Percentiles rank a stretch among this genome's conserved stretches.
Evolutionary conservation across 2,888 invertebrate genomes (phyloP).

Genomic region (Matsumyia berberina): DNA sequence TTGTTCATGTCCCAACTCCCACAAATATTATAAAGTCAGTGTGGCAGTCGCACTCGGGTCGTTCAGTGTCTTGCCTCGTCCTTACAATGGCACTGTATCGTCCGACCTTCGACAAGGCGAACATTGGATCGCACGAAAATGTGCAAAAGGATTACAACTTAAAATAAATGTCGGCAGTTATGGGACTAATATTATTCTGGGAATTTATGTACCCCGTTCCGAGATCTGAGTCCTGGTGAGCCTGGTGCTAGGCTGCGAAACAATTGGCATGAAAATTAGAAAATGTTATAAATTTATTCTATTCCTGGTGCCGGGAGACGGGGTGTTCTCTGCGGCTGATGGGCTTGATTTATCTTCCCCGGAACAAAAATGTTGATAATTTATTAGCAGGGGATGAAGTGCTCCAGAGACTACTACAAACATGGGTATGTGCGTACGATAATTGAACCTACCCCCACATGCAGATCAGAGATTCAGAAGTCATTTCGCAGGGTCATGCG

Average conservation of each 20-base stretch:
- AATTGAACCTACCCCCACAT: constrained; percentile 17
- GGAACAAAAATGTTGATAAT: constrained; percentile 40
- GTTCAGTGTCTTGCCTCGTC: constrained; percentile 10
- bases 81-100: constrained; percentile 43
- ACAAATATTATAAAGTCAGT: constrained; percentile 51
- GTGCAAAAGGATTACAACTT: constrained; percentile 67
- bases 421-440: constrained; percentile 34
- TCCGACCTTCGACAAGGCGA: constrained; percentile 51
- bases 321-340: constrained; percentile 15
- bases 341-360: constrained; percentile 50
- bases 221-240: neutral
- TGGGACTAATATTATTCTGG: constrained; percentile 59
- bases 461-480: constrained; percentile 33
- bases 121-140: constrained; percentile 42
- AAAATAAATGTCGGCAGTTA: constrained; percentile 69
- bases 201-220: constrained; percentile 47
- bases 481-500: constrained; percentile 33
- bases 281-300: constrained; percentile 57
- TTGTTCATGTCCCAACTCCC: constrained; percentile 47
- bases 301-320: neutral
- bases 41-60: constrained; percentile 40
- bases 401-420: constrained; percentile 30
- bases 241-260: constrained; percentile 38
- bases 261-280: constrained; percentile 65
- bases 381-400: constrained; percentile 35